Base-by-base conservation (phyloP, 2,797 vertebrate species). In the Falco biarmicus region DNA sequence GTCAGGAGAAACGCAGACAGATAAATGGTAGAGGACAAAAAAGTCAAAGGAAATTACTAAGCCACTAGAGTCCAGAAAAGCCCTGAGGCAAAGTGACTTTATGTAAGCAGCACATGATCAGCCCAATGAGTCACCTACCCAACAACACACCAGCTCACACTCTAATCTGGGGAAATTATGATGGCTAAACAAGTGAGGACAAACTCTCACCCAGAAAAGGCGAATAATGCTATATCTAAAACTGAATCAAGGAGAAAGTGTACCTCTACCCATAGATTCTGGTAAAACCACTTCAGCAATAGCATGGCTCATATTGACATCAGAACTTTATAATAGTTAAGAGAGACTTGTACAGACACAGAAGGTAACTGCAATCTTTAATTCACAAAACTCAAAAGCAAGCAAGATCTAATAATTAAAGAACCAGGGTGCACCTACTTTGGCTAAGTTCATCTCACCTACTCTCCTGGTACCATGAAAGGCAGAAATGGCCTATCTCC, bases 1-100 rank as follows among this genome's bases (percentile, higher is more conserved):
- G 50, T 77, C 41, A 86, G 47, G 25, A 87, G 43, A 83, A 92
- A 41, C 8, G 26, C 28, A 78, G 76, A 61, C 21, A 88, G 64
- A 82, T 90, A 95, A 87, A 74, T 14, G 31, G 65, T 18, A 84
- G 75, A 91, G 92, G 88, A 74, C 95, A 95, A 94, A 93, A 92
- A 89, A 69, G 84, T 87, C 84, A 96, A 88, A 94, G 97, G 96
- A 97, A 97, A 97, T 61, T 31, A 83, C 80, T 90, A 89, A 92
- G 63, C 70, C 53, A 85, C 54, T 57, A 32, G 65, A 85, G 70
- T 89, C 73, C 28, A 64, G 45, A 84, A 94, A 94, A 87, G 89
- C 91, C 95, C 93, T 82, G 79, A 79, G 93, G 89, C 82, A 32
- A 94, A 82, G 21, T 63, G 20, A 75, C 50, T 87, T 96, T 93